These are phyloP conservation scores for Apotomis turbidana DNA, from an alignment of 2,888 invertebrate genomes.

Conservation along the genomic window DNA sequence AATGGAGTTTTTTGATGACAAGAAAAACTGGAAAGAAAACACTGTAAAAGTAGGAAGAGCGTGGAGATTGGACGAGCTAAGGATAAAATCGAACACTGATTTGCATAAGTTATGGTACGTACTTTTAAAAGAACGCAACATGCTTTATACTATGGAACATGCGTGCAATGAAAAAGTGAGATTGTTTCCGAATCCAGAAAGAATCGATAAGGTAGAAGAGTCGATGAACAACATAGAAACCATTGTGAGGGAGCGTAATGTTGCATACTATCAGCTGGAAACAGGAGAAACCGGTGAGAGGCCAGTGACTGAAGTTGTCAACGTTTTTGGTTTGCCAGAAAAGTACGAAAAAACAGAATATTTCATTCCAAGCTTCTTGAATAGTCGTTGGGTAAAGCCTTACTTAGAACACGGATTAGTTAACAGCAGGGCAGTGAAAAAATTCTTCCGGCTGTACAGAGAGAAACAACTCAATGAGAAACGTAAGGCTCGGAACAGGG, in stretches of 20 bases:
- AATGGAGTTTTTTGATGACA: conserved; percentile 95
- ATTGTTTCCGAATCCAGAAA: conserved; percentile 95
- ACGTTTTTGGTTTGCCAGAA: conserved; percentile 85
- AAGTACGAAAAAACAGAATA: conserved; percentile 85
- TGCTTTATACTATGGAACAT: conserved; percentile 98
- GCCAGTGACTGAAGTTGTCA: conserved; percentile 84
- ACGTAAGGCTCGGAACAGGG: conserved; percentile 84
- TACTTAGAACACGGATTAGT: conserved; percentile 81
- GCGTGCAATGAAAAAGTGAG: conserved; percentile 86
- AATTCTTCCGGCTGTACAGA: conserved; percentile 81
- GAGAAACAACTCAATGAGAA: conserved; percentile 86
- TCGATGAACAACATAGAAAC: conserved; percentile 97
- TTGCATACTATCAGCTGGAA: conserved; percentile 94
- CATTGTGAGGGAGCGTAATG: conserved; percentile 96
- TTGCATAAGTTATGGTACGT: conserved; percentile 98
- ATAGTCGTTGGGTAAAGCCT: conserved; percentile 85
- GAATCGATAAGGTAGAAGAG: conserved; percentile 96
- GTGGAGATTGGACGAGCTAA: conserved; percentile 95
- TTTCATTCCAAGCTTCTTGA: conserved; percentile 86
- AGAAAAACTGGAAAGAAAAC: conserved; percentile 91
- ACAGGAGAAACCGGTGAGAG: conserved; percentile 93
- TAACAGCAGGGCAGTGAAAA: conserved; percentile 84
- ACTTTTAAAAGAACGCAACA: conserved; percentile 97
- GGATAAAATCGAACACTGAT: conserved; percentile 97
- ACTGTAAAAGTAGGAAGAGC: conserved; percentile 92